Base-by-base conservation (phyloP, 2,888 invertebrate species). In the Parasteatoda lunata region DNA sequence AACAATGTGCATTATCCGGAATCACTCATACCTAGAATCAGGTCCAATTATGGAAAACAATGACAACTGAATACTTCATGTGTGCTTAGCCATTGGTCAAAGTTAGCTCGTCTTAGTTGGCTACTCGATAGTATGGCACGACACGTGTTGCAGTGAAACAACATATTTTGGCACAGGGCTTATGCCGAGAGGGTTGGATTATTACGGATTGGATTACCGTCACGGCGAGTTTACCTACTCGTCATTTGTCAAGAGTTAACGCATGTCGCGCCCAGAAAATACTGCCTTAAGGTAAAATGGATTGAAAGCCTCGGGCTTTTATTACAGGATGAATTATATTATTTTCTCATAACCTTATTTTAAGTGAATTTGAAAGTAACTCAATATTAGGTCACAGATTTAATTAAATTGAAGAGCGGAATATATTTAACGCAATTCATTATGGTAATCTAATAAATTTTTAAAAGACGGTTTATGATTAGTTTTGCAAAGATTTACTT, bases 151-250 rank as follows among this genome's bases (percentile, higher is more conserved):
- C 15, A 8, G 8, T 30, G 66, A 30, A 8, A 15, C 45, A 6
- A n/a, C 65, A 64, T 65, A 76, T 64, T 76, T 64, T 47, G 73
- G 54, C 59, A 13, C 59, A 65, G 76, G 64, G 64, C 64, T 48
- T 48, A 76, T 76, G 65, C 76, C 76, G 49, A 15, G 76, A 30
- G 73, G 49, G 76, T 4, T 15, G 76, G 76, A 76, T 76, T 76
- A 76, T 15, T 48, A 64, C 30, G 64, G 64, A 76, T 76, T 48
- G 76, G 15, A n/a, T 48, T 59, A 9, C 76, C 48, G 47, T 59
- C 48, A 15, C 49, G 15, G 47, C 65, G 15, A 54, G 76, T 76
- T 76, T 76, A 49, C 76, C 52, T n/a, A 47, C 30, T 64, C 76
- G 64, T 76, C 76, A 76, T 15, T 59, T 76, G 76, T 76, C 76